A percentile compares a stretch with the other conserved stretches of the same genome.
These are phyloP conservation scores for Fabriciana adippe DNA, from an alignment of 2,888 invertebrate species.

Conservation along the genomic window DNA sequence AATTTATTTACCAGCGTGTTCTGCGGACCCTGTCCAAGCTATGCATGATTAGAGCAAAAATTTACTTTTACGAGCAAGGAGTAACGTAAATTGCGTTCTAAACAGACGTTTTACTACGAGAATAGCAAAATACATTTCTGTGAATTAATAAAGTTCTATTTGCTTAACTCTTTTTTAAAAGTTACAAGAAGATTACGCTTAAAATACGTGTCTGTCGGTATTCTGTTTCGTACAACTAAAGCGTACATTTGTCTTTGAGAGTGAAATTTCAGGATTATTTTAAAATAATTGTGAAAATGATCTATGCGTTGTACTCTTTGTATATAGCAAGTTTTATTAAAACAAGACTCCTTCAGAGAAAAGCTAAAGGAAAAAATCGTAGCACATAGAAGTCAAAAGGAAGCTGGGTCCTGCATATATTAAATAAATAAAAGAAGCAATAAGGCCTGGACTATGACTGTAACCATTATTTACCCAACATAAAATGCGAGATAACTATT, in stretches of 20 bases:
- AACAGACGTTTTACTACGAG: conserved; percentile 1
- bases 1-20: conserved; percentile 22
- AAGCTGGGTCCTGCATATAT: conserved; percentile 8
- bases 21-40: conserved; percentile 16
- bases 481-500: conserved; percentile 22
- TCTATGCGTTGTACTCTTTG: too few relatives aligned
- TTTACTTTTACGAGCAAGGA: conserved; percentile 22
- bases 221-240: too few relatives aligned
- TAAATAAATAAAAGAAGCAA: conserved; percentile 18
- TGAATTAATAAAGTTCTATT: conserved; percentile 9
- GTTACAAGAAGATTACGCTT: too few relatives aligned
- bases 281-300: too few relatives aligned
- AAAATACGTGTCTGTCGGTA: too few relatives aligned
- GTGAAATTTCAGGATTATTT: too few relatives aligned
- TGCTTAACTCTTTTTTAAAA: not conserved
- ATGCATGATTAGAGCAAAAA: conserved; percentile 18
- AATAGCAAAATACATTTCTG: conserved; percentile 4
- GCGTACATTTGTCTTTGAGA: too few relatives aligned
- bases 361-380: too few relatives aligned
- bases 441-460: conserved; percentile 17
- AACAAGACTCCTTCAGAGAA: too few relatives aligned
- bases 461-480: conserved; percentile 30
- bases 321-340: too few relatives aligned
- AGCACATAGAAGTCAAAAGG: too few relatives aligned
- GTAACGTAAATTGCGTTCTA: conserved; percentile 12